Conservation (phyloP, 2,113 vertebrate genomes). For the Clarias magur region DNA sequence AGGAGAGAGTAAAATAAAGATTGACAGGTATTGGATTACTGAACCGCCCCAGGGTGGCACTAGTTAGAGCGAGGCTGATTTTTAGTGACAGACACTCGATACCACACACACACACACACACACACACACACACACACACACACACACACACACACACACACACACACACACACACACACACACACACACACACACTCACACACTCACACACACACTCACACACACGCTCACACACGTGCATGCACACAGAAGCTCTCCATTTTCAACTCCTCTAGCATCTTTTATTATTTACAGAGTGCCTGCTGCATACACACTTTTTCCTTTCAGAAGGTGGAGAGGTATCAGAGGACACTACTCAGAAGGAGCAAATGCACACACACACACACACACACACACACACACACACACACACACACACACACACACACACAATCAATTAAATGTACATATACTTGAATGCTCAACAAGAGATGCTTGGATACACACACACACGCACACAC, state of each 20-base stretch:
- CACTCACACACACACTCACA: constrained; percentile 2
- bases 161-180: neutral
- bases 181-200: constrained; percentile 2
- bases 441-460: neutral
- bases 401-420: constrained; percentile 9
- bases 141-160: too few species aligned
- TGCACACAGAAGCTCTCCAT: constrained; percentile 22
- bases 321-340: constrained; percentile 37
- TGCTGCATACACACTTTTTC: constrained; percentile 50
- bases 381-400: constrained; percentile 25
- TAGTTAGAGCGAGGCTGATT: constrained; percentile 42
- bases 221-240: constrained; percentile 33
- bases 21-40: constrained; percentile 55
- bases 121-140: constrained; percentile 9
- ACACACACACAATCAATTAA: constrained; percentile 31
- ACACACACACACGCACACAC: constrained; percentile 18
- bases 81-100: constrained; percentile 36
- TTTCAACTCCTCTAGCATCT: constrained; percentile 44
- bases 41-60: constrained; percentile 40
- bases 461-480: constrained; percentile 2
- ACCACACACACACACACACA: constrained; percentile 35
- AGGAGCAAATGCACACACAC: neutral
- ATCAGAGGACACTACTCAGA: constrained; percentile 19
- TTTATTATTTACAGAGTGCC: constrained; percentile 54
- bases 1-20: constrained; percentile 31